Percentiles rank a stretch among this genome's conserved stretches.
Evolutionary conservation across 2,113 vertebrate species (phyloP).

Genomic region (Xenus cinereus): DNA sequence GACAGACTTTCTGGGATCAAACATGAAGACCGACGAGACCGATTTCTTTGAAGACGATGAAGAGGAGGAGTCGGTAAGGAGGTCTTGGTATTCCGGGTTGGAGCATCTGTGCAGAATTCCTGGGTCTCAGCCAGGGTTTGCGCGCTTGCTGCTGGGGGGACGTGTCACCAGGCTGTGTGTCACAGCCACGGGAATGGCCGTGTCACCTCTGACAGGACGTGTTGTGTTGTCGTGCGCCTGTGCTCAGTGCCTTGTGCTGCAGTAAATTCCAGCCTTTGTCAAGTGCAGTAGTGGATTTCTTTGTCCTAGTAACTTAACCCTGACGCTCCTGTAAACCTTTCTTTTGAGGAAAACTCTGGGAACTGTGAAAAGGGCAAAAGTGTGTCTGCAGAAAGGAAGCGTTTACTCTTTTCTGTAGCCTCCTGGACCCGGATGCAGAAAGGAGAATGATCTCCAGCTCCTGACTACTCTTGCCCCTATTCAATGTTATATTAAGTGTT

Average conservation of each 20-base stretch:
- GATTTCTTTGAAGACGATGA: constrained; percentile 91
- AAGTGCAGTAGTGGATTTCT: not conserved
- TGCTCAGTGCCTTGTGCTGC: not conserved
- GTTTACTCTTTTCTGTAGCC: not conserved
- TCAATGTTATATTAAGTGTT: not conserved
- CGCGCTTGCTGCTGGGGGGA: not conserved
- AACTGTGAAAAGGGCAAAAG: not conserved
- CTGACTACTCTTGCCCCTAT: not conserved
- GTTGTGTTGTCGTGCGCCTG: accelerated
- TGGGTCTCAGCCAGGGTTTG: not conserved
- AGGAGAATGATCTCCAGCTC: not conserved
- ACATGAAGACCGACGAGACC: constrained; percentile 91
- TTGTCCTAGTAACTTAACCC: not conserved
- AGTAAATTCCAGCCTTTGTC: not conserved
- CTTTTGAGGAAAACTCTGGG: not conserved
- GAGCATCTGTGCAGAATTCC: not conserved
- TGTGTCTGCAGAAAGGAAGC: not conserved
- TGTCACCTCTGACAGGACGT: not conserved
- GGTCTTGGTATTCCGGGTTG: accelerated
- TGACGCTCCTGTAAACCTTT: not conserved
- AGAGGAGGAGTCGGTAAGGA: constrained; percentile 73
- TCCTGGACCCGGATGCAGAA: not conserved
- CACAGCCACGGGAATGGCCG: accelerated
- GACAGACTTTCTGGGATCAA: constrained; percentile 83
- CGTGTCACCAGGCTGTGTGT: not conserved